Percentiles rank a stretch among this genome's conserved stretches.
Conservation (phyloP, 2,113 vertebrate species). For the Verasper variegatus region DNA sequence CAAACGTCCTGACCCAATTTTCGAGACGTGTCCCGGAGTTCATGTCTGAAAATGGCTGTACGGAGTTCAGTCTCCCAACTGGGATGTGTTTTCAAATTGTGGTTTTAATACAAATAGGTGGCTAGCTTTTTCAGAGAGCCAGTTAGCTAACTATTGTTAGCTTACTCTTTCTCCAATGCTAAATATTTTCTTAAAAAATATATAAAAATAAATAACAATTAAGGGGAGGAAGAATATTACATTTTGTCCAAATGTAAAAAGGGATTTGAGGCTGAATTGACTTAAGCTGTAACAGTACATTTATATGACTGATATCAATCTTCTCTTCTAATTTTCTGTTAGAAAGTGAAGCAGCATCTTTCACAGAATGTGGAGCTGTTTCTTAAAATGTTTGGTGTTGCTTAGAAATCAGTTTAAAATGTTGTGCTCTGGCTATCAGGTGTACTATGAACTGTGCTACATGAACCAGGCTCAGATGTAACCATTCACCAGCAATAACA, state of each 20-base stretch:
- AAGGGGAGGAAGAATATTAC: too few species aligned
- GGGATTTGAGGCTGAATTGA: too few species aligned
- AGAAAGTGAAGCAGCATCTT: too few species aligned
- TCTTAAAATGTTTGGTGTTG: not conserved
- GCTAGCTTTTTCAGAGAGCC: not conserved
- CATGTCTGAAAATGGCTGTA: too few species aligned
- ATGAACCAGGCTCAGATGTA: not conserved
- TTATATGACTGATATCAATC: not conserved
- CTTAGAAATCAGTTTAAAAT: not conserved
- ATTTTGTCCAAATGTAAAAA: too few species aligned
- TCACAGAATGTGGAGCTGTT: not conserved
- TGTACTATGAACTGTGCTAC: not conserved
- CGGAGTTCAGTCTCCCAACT: not conserved
- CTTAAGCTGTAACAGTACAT: too few species aligned
- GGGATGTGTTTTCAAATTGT: not conserved
- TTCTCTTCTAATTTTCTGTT: not conserved
- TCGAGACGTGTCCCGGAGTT: too few species aligned
- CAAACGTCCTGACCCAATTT: too few species aligned
- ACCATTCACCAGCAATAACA: slow-evolving; percentile 23
- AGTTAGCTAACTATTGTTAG: not conserved
- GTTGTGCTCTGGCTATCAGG: not conserved
- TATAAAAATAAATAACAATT: too few species aligned
- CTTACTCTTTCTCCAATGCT: not conserved
- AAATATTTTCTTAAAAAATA: too few species aligned
- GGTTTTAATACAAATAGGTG: not conserved